Base-by-base conservation (phyloP, 2,113 vertebrate genomes). In the Agelaius phoeniceus region DNA sequence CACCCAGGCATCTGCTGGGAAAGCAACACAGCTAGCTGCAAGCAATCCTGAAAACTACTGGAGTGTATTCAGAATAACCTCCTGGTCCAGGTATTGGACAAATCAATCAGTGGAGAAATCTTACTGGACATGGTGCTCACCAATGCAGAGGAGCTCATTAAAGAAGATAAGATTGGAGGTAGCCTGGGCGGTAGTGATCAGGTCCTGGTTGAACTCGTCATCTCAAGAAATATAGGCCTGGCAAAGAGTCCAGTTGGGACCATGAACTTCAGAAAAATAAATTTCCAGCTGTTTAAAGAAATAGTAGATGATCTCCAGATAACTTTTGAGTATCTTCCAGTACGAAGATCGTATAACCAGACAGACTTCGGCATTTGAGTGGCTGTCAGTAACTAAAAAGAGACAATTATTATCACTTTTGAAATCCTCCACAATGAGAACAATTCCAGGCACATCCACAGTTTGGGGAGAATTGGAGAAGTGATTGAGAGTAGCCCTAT, bases 161-260 rank as follows among this genome's bases (percentile, higher is more conserved):
- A 87, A 49, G 19, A 39, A 24, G 7, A 9, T 30, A 48, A 41
- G 4, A 57, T 4, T 57, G 41, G 20, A 41, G 21, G 9, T n/a
- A 57, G 11, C 16, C 16, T 72, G 30, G 23, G 17, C 16, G 49
- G 8, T 27, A 35, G 43, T 0, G 0, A 49, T 7, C 26, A 49
- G 24, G 7, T 4, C 7, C 24, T 35, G 16, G 4, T 8, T 49
- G 41, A 63, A 11, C 17, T 41, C 48, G 23, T 30, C 21, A 49
- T 31, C 58, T 72, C 30, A 51, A 72, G 31, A 63, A 72, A 35
- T 19, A 22, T 3, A 14, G 43, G 8, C 26, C 21, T 57, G 26
- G 35, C 14, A 72, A 54, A 63, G 10, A 26, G 4, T 26, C 22
- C 35, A 43, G 13, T 57, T 51, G 39, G n/a, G 28, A 39, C 11